These are phyloP conservation scores for Pseudococcus jackbeardsleyi DNA, from an alignment of 2,888 invertebrate genomes.

Conservation along the genomic window DNA sequence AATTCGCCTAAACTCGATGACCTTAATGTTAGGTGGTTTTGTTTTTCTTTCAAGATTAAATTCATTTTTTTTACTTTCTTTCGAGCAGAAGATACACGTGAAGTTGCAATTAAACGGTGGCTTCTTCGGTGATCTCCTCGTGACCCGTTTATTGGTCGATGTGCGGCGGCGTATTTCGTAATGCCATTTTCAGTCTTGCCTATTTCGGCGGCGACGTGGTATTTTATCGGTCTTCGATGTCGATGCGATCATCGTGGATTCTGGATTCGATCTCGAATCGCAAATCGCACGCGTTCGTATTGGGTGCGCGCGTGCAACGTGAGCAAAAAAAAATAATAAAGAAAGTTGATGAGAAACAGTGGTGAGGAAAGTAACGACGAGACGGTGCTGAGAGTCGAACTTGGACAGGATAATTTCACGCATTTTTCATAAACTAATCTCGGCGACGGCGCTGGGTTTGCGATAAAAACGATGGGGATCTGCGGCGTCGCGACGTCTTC, in stretches of 20 bases:
- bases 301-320: neutral
- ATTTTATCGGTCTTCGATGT: no score
- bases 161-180: neutral
- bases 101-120: slow-evolving; percentile 2
- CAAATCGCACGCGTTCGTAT: neutral
- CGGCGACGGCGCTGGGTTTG: neutral
- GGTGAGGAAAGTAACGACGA: neutral
- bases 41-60: neutral
- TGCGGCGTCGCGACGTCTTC: no score
- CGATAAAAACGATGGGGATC: neutral
- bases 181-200: neutral
- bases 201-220: no score
- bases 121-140: neutral
- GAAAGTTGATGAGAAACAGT: slow-evolving; percentile 9
- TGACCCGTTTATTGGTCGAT: neutral
- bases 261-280: neutral
- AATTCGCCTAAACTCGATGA: slow-evolving; percentile 24
- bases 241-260: no score
- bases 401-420: slow-evolving; percentile 58
- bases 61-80: neutral
- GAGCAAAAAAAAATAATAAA: neutral
- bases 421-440: slow-evolving; percentile 61
- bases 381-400: slow-evolving; percentile 7
- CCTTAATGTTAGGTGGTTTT: neutral
- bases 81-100: neutral